Evolutionary conservation across 2,888 invertebrate species (phyloP), one percentile per base, ranked within the genome.

Genomic region (Hirudinaria manillensis): DNA sequence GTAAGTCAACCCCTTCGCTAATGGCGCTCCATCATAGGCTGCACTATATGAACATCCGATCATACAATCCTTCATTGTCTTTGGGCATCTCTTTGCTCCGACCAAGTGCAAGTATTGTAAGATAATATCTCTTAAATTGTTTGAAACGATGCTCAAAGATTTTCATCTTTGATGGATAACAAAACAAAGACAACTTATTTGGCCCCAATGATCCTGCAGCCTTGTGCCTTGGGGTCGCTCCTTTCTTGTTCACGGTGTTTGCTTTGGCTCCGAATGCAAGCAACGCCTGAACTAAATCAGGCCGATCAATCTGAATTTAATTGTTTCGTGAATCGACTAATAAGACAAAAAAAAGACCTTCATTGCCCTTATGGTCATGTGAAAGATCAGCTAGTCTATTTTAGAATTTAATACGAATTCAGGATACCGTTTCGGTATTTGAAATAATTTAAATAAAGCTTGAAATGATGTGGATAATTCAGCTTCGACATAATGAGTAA

Each of bases 251-350:
- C 76, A 77, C 51, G 19, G 81, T 86, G 82, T 94, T 90, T 7
- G 94, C 87, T 84, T 94, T 89, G 0, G 93, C 92, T 0, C 93
- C 94, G 83, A 96, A 96, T 0, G 93, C 91, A 2, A 94, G 89
- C 61, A 95, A 86, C 13, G 91, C 90, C 83, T 94, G 91, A 0
- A 85, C 84, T 68, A 86, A 78, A 19, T 84, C 82, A 29, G 83
- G 75, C 77, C 83, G 80, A 77, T 82, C 83, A 75, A 79, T 79
- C 85, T 84, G 70, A 24, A 16, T 19, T 45, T 16, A 45, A 45
- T 16, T n/a, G n/a, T n/a, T n/a, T n/a, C n/a, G 10, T 45, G 45
- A 16, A 45, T 45, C 45, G 16, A 45, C 45, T 45, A 45, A 45
- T n/a, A n/a, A n/a, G n/a, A n/a, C n/a, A n/a, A n/a, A n/a, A n/a